Evolutionary conservation across 2,888 invertebrate genomes (phyloP), one percentile per base, ranked within the genome.

Genomic region (Pantelozetes paolii): DNA sequence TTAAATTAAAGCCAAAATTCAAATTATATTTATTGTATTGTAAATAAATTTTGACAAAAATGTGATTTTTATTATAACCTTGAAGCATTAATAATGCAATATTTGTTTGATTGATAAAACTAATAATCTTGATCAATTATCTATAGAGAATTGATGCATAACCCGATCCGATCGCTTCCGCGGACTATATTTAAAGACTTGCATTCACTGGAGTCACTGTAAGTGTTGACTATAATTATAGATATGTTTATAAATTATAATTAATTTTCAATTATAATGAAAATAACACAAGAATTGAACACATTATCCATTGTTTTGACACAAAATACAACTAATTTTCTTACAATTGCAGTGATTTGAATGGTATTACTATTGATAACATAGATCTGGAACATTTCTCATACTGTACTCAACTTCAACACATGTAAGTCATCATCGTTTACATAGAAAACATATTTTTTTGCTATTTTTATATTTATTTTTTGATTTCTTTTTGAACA

Each of bases 301-400:
- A n/a, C n/a, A n/a, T n/a, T n/a, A n/a, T n/a, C n/a, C n/a, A n/a
- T n/a, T n/a, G n/a, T n/a, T n/a, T n/a, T n/a, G n/a, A n/a, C n/a
- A n/a, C n/a, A n/a, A n/a, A n/a, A n/a, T n/a, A n/a, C n/a, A n/a
- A n/a, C n/a, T n/a, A n/a, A n/a, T n/a, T n/a, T n/a, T n/a, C n/a
- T n/a, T n/a, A n/a, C n/a, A n/a, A n/a, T 67, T 69, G 42, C 78
- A 86, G 86, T 67, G 84, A 86, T 77, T 79, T 88, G 32, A 84
- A 86, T 73, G 86, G 84, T 3, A 85, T 88, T 28, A 85, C 85
- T 71, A 82, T 85, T 73, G 80, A 83, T 13, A 80, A 83, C 75
- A 84, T 87, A 13, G 83, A 86, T 71, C 83, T 85, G 57, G 80
- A 82, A 30, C 83, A 85, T 40, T 85, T 88, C 74, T 81, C 83